These are phyloP conservation scores for Sylvicapra grimmia DNA, from an alignment of 2,113 vertebrate species.

Conservation along the genomic window DNA sequence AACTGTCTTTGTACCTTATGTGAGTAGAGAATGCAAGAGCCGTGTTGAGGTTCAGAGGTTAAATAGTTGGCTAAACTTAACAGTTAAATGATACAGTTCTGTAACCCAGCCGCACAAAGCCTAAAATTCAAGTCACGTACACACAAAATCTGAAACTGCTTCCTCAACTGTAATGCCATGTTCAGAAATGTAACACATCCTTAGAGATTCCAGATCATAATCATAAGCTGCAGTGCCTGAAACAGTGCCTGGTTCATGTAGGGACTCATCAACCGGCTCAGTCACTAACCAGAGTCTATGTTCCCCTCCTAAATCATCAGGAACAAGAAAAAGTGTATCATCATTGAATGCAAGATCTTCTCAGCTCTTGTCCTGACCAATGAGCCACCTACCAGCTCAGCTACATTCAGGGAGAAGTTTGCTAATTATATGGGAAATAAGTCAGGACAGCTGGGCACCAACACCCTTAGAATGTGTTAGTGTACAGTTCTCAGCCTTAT, in stretches of 20 bases:
- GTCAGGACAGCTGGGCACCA: neutral
- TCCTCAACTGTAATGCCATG: neutral
- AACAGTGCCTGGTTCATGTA: neutral
- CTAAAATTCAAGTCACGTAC: conserved; percentile 20
- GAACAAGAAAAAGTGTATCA: neutral
- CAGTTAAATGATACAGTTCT: conserved; percentile 19
- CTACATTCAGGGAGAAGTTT: conserved; percentile 26
- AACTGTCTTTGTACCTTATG: conserved; percentile 35
- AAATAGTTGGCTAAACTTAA: neutral
- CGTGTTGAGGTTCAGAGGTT: neutral
- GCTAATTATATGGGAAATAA: conserved; percentile 1
- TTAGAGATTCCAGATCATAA: neutral
- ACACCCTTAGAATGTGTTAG: neutral
- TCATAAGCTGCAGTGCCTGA: neutral
- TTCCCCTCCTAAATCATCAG: neutral
- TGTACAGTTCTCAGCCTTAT: neutral
- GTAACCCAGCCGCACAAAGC: neutral
- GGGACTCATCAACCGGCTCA: neutral
- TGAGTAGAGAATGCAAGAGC: neutral
- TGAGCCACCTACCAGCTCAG: neutral
- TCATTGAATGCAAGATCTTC: neutral
- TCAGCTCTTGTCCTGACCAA: neutral
- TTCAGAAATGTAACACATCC: conserved; percentile 24
- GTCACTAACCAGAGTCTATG: neutral
- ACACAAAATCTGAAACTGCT: neutral